Evolutionary conservation across 1,140 invertebrate genomes (phyloP), one percentile per base, ranked within the genome.

Genomic region (Calephelis nemesis): DNA sequence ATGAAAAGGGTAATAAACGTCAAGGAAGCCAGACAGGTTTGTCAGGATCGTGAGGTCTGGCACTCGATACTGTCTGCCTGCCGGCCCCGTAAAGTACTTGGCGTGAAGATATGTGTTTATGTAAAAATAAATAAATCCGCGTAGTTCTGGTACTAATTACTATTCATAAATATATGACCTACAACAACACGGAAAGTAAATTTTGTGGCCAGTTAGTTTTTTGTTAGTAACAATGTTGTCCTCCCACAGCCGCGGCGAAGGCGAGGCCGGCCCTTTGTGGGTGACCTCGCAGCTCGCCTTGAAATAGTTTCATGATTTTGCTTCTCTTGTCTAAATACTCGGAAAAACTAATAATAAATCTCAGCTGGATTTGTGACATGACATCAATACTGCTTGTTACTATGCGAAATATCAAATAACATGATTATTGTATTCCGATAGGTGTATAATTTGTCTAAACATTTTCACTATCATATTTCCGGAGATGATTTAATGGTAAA

Each of bases 271-370:
- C 85, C 88, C 87, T 89, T 85, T 84, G 82, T 88, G 80, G 79
- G 79, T 88, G 86, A 84, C 88, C 88, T 86, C 84, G 85, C 81
- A 87, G 74, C 77, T 89, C 75, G 81, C 86, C 87, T 89, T 91
- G 88, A 78, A 91, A 91, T 87, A 88, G 85, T 89, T 91, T 87
- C 79, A 86, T 85, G 85, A 88, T 87, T 87, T 70, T 75, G 76
- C 74, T 74, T 71, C 74, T 82, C 74, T 87, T 87, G 83, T 86
- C 82, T 88, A 72, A 77, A 79, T 75, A 82, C 75, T 80, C 76
- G 76, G 79, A 69, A 75, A 80, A 74, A 82, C 78, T 77, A 58
- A 65, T 66, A 66, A 54, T 66, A 47, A 60, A 52, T 45, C 45
- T 49, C 15, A 8, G 30, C 19, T 12, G 50, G 12, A 10, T 13